A percentile compares a stretch with the other conserved stretches of the same genome.
These are phyloP conservation scores for Saturnia pavonia DNA, from an alignment of 2,888 invertebrate species.

Conservation along the genomic window DNA sequence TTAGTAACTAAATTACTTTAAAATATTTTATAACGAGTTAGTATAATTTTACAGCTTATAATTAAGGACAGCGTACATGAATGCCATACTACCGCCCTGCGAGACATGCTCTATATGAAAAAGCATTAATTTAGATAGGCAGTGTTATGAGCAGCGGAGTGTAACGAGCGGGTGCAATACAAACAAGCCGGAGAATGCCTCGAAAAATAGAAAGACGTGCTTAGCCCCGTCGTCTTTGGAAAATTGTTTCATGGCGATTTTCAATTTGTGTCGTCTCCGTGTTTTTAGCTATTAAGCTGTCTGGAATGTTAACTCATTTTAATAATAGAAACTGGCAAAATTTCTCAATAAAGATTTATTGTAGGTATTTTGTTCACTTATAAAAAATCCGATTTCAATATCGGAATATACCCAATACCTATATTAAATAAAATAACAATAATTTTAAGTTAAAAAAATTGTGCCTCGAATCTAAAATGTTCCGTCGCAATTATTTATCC, in stretches of 20 bases:
- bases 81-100: neutral
- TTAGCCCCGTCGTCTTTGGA: neutral
- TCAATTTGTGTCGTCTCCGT: neutral
- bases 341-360: neutral
- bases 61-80: neutral
- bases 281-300: neutral
- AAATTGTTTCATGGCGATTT: neutral
- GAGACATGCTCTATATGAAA: neutral
- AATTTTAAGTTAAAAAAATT: too few relatives aligned
- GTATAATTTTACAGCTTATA: neutral
- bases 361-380: too few relatives aligned
- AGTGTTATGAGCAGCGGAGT: neutral
- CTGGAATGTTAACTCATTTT: neutral
- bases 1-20: neutral
- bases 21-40: neutral
- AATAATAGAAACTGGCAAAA: neutral
- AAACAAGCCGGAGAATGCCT: constrained; percentile 16
- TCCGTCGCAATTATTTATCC: too few relatives aligned
- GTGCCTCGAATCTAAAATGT: too few relatives aligned
- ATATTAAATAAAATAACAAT: too few relatives aligned
- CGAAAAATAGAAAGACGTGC: neutral
- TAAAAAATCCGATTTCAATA: too few relatives aligned
- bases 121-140: neutral
- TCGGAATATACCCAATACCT: too few relatives aligned
- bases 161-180: constrained; percentile 1